Conservation (phyloP, 2,113 vertebrate species). For the Halcyon senegalensis region DNA sequence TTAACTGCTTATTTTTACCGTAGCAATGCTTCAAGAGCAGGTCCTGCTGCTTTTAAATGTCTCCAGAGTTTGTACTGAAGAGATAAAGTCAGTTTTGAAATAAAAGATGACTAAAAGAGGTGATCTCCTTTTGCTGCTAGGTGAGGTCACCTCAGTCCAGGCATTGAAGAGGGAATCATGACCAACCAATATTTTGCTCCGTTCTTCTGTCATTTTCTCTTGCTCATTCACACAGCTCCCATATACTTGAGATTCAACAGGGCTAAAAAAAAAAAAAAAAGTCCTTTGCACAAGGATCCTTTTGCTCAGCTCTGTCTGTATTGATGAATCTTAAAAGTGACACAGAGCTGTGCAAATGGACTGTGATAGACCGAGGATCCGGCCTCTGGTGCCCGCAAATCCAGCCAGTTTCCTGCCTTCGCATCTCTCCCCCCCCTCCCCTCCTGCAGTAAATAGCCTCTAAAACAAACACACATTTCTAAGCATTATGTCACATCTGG, state of each 20-base stretch:
- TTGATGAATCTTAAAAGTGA: neutral
- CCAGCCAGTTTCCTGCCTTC: neutral
- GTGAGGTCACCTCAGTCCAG: neutral
- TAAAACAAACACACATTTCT: conserved; percentile 39
- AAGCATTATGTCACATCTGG: conserved; percentile 54
- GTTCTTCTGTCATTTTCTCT: neutral
- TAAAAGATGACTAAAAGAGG: neutral
- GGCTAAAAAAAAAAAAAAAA: neutral
- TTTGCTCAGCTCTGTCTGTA: neutral
- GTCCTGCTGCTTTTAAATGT: neutral
- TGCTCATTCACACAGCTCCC: neutral
- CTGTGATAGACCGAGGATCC: neutral
- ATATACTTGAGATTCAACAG: neutral
- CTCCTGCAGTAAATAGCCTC: conserved; percentile 8
- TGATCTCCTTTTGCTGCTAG: neutral
- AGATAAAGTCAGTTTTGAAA: neutral
- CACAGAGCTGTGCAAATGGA: neutral
- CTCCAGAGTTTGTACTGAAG: neutral
- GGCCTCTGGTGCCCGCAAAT: neutral
- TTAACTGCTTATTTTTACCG: neutral
- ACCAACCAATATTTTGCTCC: neutral
- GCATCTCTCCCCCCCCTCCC: neutral
- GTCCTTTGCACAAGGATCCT: neutral
- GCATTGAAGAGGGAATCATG: neutral
- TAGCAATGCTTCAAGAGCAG: neutral